Conservation (phyloP, 2,113 vertebrate genomes). For the Macquaria australasica region DNA sequence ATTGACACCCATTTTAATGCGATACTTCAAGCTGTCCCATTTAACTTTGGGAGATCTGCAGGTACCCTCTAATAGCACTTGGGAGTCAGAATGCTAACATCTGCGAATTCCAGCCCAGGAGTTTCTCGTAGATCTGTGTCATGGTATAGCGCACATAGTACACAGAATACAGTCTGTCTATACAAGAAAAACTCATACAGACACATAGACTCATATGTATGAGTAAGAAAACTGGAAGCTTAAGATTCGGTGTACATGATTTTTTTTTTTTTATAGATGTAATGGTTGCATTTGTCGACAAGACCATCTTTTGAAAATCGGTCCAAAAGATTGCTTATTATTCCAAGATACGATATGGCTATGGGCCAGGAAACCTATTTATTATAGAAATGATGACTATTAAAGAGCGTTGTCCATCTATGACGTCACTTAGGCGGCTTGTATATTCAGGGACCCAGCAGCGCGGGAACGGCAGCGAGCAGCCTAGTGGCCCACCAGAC, state of each 20-base stretch:
- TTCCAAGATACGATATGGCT: neutral
- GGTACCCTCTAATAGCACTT: constrained; percentile 53
- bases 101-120: constrained; percentile 24
- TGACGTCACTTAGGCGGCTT: constrained; percentile 72
- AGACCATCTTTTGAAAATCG: neutral
- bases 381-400: constrained; percentile 54
- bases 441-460: constrained; percentile 73
- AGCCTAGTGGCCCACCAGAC: constrained; percentile 78
- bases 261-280: neutral
- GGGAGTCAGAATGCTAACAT: constrained; percentile 55
- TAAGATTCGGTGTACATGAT: neutral
- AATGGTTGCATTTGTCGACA: neutral
- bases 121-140: constrained; percentile 16
- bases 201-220: neutral
- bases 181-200: neutral
- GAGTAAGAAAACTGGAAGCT: neutral
- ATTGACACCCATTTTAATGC: constrained; percentile 82
- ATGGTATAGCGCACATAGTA: neutral
- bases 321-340: neutral
- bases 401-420: constrained; percentile 56
- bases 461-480: constrained; percentile 78
- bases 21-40: constrained; percentile 75
- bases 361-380: constrained; percentile 21
- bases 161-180: neutral
- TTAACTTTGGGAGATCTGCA: constrained; percentile 61